These are phyloP conservation scores for Rhabdophis nuchalis DNA, from an alignment of 2,797 vertebrate genomes.

Conservation along the genomic window DNA sequence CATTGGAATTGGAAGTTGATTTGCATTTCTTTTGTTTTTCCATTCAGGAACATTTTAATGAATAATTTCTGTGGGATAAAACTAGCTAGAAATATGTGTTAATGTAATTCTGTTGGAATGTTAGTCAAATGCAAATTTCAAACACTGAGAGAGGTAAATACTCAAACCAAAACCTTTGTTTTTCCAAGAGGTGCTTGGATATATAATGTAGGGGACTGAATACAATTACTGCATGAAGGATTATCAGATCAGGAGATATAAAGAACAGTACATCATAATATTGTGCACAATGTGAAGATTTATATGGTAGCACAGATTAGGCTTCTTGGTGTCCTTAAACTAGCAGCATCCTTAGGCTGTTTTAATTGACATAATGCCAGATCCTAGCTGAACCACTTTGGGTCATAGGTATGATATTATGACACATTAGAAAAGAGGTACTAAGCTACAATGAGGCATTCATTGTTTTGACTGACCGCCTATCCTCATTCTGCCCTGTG, in stretches of 20 bases:
- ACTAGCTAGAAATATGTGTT: conserved; percentile 42
- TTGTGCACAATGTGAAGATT: not conserved
- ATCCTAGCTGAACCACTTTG: not conserved
- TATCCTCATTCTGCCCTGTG: not conserved
- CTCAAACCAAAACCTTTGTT: conserved; percentile 48
- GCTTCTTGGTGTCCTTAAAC: not conserved
- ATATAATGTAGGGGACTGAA: conserved; percentile 32
- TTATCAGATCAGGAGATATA: not conserved
- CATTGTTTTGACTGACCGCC: not conserved
- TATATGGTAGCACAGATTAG: not conserved
- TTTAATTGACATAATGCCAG: not conserved
- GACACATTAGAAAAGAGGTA: not conserved
- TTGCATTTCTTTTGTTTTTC: conserved; percentile 54
- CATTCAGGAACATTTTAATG: conserved; percentile 19
- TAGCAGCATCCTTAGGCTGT: not conserved
- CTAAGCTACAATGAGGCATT: not conserved
- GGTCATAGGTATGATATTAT: not conserved
- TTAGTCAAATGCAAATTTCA: conserved; percentile 46
- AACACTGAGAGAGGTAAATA: conserved; percentile 53
- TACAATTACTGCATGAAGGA: conserved; percentile 25
- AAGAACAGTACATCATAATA: not conserved
- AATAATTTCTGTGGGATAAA: conserved; percentile 37
- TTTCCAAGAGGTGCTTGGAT: conserved; percentile 23
- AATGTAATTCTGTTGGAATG: conserved; percentile 37
- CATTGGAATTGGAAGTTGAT: conserved; percentile 47